Evolutionary conservation across 2,797 vertebrate species (phyloP).

Genomic region (Myiothlypis chrysogaster): DNA sequence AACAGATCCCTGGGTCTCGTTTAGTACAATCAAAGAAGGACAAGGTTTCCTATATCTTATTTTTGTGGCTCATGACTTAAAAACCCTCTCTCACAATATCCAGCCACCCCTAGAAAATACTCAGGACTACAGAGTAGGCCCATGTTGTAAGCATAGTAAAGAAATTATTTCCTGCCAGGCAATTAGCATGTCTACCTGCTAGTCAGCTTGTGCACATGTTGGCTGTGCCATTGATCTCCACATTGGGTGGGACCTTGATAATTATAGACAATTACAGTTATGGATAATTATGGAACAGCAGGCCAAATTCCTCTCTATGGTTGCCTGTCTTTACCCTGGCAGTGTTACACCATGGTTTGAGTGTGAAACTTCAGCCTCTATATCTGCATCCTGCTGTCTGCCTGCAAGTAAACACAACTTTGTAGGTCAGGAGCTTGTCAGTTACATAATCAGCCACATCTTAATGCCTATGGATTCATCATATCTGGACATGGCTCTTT

Average conservation of each 20-base stretch:
- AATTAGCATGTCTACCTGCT: not conserved
- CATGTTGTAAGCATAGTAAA: not conserved
- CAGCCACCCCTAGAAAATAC: not conserved
- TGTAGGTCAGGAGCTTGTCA: conserved; percentile 20
- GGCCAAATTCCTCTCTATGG: not conserved
- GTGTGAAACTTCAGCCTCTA: not conserved
- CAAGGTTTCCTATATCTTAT: not conserved
- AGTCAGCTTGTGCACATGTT: not conserved
- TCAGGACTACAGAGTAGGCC: not conserved
- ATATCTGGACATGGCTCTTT: not conserved
- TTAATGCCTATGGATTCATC: not conserved
- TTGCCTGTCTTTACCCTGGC: not conserved
- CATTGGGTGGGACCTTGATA: not conserved
- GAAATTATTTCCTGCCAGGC: not conserved
- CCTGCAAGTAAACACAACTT: not conserved
- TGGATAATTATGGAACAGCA: conserved; percentile 1
- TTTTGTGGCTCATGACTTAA: not conserved
- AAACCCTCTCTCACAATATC: not conserved
- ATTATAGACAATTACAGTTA: not conserved
- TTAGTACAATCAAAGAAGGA: not conserved
- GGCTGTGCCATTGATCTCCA: not conserved
- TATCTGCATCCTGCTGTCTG: not conserved
- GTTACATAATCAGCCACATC: not conserved
- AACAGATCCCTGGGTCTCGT: not conserved
- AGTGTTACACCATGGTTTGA: not conserved